phyloP scores from a whole-genome alignment of 2,797 vertebrate genomes.

The Sphaeramia orbicularis region DNA sequence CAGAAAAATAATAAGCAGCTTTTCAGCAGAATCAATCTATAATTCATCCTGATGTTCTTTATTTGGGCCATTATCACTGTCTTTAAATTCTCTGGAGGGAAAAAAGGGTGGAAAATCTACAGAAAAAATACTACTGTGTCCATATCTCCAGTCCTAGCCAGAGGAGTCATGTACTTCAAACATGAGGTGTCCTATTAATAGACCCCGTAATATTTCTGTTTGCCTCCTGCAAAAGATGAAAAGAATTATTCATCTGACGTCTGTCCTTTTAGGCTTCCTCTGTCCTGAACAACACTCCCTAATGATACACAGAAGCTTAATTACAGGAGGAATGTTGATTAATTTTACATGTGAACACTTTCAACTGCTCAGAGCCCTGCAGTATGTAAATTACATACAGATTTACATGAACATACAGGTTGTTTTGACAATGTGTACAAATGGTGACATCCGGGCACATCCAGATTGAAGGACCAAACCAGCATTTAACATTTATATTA shows the following conservation, averaged over 20 bases:
- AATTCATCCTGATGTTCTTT: constrained; percentile 59
- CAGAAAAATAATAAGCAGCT: constrained; percentile 39
- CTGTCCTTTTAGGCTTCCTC: constrained; percentile 69
- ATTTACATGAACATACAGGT: constrained; percentile 30
- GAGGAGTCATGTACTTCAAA: constrained; percentile 69
- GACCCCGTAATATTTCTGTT: constrained; percentile 51
- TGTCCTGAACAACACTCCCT: constrained; percentile 61
- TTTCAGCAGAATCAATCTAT: constrained; percentile 43
- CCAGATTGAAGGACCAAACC: not conserved
- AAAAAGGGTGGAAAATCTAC: not conserved
- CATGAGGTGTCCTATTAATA: constrained; percentile 60
- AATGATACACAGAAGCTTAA: constrained; percentile 57
- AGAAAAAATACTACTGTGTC: constrained; percentile 25
- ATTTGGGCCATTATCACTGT: constrained; percentile 39
- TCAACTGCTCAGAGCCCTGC: constrained; percentile 35
- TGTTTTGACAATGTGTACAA: constrained; percentile 38
- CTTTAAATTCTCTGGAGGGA: constrained; percentile 41
- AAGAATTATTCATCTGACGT: constrained; percentile 77
- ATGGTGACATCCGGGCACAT: not conserved
- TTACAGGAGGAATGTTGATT: constrained; percentile 65
- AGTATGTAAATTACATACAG: constrained; percentile 19
- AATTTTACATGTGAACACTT: constrained; percentile 65
- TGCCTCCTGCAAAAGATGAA: constrained; percentile 70
- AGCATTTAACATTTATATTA: not conserved
- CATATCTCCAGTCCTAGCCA: constrained; percentile 45